Evolutionary conservation across 2,888 invertebrate genomes (phyloP), one percentile per base, ranked within the genome.

Genomic region (Sussaba pulchella): DNA sequence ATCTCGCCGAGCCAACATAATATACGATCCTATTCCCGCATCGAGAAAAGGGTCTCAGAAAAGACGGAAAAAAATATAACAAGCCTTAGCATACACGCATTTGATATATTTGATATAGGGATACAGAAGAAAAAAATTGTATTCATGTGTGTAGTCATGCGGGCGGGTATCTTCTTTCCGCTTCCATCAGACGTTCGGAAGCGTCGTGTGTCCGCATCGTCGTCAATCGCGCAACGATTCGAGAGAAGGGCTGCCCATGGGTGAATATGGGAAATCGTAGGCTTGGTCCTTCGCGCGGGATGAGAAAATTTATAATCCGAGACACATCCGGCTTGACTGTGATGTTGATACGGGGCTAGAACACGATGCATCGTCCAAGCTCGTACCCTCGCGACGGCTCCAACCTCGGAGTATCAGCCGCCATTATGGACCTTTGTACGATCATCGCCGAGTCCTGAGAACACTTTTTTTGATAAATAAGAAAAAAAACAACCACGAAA

Each of bases 231-330:
- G 72, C 14, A 59, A 61, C 54, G 26, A 52, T 12, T 17, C n/a
- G 31, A 21, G 52, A 43, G 17, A 57, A 50, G 39, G 43, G 21
- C n/a, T 17, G 19, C n/a, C 45, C 19, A 39, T 26, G 14, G 36
- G 36, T 64, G 63, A 47, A 70, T 50, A 45, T 63, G 71, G 41
- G 63, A 67, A 72, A 73, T 69, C 43, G 67, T 61, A 75, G 79
- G 81, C 77, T 59, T 72, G 75, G 47, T 79, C 57, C 59, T 72
- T 54, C 77, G 59, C 43, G 50, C n/a, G 4, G 67, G 61, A 64
- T 36, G 74, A 75, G 70, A 73, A 86, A 87, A 82, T 89, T 89
- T 89, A 89, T 86, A 87, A 87, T 85, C 87, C 89, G 85, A 86
- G 84, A 89, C 88, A 86, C 84, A 87, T 89, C 89, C 89, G 88